Conservation (phyloP, 1,140 invertebrate species). For the Psix sp. region DNA sequence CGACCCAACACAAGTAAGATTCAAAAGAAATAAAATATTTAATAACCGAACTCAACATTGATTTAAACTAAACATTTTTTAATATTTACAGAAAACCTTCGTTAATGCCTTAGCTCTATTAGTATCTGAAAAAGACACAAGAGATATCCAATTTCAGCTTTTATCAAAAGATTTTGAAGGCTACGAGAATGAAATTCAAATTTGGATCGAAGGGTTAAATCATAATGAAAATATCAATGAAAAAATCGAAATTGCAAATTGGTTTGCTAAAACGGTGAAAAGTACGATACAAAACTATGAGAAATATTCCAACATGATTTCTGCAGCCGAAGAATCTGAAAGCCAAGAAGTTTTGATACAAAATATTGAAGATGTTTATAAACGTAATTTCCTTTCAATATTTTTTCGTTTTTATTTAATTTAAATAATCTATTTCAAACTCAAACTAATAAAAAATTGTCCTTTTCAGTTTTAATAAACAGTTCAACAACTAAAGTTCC, state of each 20-base stretch:
- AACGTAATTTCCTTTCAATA: conserved; percentile 26
- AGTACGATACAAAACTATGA: conserved; percentile 57
- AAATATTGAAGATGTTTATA: conserved; percentile 61
- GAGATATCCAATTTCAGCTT: conserved; percentile 74
- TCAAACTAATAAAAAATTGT: conserved; percentile 1
- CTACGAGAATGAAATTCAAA: conserved; percentile 80
- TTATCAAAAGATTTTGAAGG: conserved; percentile 81
- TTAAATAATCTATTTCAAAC: background rate
- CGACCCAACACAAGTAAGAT: conserved; percentile 75
- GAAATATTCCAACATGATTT: conserved; percentile 60
- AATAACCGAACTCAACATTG: background rate
- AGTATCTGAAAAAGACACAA: conserved; percentile 65
- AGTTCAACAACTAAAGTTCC: conserved; percentile 26
- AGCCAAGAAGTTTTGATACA: conserved; percentile 35
- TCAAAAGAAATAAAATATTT: conserved; percentile 4
- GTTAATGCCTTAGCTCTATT: conserved; percentile 79
- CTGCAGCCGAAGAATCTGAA: conserved; percentile 53
- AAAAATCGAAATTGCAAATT: conserved; percentile 59
- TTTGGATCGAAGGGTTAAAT: conserved; percentile 80
- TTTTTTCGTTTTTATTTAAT: background rate
- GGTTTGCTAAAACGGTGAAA: conserved; percentile 67
- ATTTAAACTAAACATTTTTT: background rate
- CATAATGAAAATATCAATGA: conserved; percentile 64
- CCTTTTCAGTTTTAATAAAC: conserved; percentile 40
- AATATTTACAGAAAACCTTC: conserved; percentile 77